Evolutionary conservation across 2,888 invertebrate genomes (phyloP), one percentile per base, ranked within the genome.

Genomic region (Bellardia pandia): DNA sequence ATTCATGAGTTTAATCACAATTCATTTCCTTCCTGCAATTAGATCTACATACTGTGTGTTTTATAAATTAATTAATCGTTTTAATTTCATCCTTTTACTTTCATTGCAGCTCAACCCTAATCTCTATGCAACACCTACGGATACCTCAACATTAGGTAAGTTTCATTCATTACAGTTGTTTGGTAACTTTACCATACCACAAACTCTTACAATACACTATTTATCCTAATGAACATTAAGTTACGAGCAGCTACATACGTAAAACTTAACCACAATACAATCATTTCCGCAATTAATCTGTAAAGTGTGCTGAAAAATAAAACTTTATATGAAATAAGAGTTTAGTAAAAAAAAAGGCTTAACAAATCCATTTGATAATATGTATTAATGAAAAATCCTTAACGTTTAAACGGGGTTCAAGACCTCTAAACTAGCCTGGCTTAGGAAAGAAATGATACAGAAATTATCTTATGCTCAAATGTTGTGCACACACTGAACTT

Each of bases 251-350:
- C 16, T 51, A 62, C 9, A 2, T 1, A 48, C 9, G 4, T 1
- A 40, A 58, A 74, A 75, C 77, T 75, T 11, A 56, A 23, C 66
- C 48, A 71, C 68, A 71, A 64, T 62, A 56, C 72, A 83, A 83
- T 82, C 80, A 86, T 79, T 89, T 89, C 89, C 88, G 86, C 87
- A 86, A 88, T 85, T 79, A 88, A 68, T 81, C 68, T 79, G 76
- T 48, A 56, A 76, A 62, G 45, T 16, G 8, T 45, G n/a, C 68
- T 71, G 33, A n/a, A 60, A 40, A 68, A 78, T 7, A 48, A 66
- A 69, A 62, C 23, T 58, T 9, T 14, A 68, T 14, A 69, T 33
- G 2, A 53, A 68, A 23, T 60, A 23, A 72, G 64, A 80, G 56
- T 77, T 85, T 51, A 58, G 60, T 68, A 77, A 78, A 53, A 77